Conservation (phyloP, 2,113 vertebrate species). For the Gulo gulo region DNA sequence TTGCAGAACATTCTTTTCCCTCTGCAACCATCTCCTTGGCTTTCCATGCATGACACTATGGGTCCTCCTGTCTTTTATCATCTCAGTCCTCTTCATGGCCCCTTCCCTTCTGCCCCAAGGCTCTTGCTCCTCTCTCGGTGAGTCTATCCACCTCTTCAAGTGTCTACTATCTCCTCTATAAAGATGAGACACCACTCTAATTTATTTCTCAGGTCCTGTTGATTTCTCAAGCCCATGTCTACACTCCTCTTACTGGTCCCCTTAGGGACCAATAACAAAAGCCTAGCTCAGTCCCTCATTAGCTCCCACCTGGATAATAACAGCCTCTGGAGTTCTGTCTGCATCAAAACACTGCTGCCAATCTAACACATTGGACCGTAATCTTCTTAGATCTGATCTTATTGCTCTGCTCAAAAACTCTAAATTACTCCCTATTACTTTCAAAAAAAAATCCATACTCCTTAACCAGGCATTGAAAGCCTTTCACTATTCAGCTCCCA, state of each 20-base stretch:
- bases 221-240: neutral
- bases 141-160: neutral
- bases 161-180: neutral
- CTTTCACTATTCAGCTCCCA: neutral
- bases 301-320: neutral
- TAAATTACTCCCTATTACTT: constrained; percentile 19
- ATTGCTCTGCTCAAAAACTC: constrained; percentile 29
- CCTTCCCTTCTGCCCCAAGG: neutral
- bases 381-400: constrained; percentile 15
- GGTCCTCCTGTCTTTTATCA: neutral
- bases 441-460: constrained; percentile 7
- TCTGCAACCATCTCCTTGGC: neutral
- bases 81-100: neutral
- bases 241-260: neutral
- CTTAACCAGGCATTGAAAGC: neutral
- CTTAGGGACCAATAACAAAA: neutral
- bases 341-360: neutral
- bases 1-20: neutral
- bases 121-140: neutral
- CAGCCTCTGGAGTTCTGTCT: neutral
- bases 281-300: neutral
- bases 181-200: neutral
- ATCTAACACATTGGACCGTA: neutral
- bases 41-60: neutral
- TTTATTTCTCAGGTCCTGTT: constrained; percentile 25